Base-by-base conservation (phyloP, 2,113 vertebrate genomes). In the Hemiscyllium ocellatum region DNA sequence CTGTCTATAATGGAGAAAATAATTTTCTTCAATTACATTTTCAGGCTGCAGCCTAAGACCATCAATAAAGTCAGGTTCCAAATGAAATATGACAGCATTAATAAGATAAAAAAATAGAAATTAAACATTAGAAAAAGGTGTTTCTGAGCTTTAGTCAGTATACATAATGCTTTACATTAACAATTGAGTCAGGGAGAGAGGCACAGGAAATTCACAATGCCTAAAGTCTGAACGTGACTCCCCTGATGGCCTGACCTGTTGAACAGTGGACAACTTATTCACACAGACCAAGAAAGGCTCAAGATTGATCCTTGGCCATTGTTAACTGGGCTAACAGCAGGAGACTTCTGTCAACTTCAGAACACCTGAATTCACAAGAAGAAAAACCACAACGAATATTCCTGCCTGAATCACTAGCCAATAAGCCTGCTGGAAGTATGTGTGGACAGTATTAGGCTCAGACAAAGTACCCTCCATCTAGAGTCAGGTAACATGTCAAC, bases 1-100 rank as follows among this genome's bases (percentile, higher is more conserved):
- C 98, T 22, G 98, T 98, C 98, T 99, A 87, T 96, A 96, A 90
- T 5, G 96, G 50, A 93, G 76, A 33, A 96, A 68, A 72, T 19
- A 37, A 68, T 83, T 85, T 15, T 13, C 61, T 47, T 96, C 2
- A 15, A 26, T 37, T 72, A 66, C n/a, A 56, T 69, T 29, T 50
- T 15, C 12, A 33, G 6, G 68, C 42, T 50, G 52, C 17, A 85
- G 1, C 29, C 4, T 72, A 72, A n/a, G 13, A 72, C n/a, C 33
- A 52, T 52, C 26, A 61, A 47, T 87, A 65, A 33, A 42, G 56
- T 42, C 24, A 15, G 24, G 52, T 15, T 69, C 26, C 52, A 69
- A 70, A 29, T 8, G 52, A 70, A 70, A 94, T 61, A 8, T 13
- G 65, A 83, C 26, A 20, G 50, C 8, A 37, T 85, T 5, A 42